Conservation (phyloP, 2,797 vertebrate species). For the Saxicola maurus region DNA sequence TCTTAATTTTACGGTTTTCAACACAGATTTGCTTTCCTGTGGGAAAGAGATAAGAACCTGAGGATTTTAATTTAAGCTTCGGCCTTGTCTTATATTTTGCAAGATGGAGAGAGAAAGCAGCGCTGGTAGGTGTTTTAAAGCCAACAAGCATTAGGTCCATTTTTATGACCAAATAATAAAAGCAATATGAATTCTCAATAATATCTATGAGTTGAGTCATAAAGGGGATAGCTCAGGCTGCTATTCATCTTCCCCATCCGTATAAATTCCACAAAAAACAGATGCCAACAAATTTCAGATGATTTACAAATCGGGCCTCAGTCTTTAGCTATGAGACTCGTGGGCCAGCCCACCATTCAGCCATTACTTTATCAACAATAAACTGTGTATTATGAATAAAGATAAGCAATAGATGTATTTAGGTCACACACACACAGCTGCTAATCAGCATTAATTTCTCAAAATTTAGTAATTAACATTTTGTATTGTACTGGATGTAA, state of each 20-base stretch:
- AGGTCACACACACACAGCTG: slow-evolving; percentile 44
- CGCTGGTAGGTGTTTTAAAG: slow-evolving; percentile 68
- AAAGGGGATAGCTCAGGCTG: slow-evolving; percentile 16
- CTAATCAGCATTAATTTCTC: slow-evolving; percentile 55
- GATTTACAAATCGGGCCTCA: neutral
- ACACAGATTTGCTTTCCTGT: slow-evolving; percentile 94
- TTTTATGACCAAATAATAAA: slow-evolving; percentile 73
- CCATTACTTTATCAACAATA: slow-evolving; percentile 34
- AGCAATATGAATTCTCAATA: slow-evolving; percentile 64
- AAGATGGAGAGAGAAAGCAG: slow-evolving; percentile 72
- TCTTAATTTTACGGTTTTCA: slow-evolving; percentile 97
- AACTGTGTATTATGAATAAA: slow-evolving; percentile 5
- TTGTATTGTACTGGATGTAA: slow-evolving; percentile 24
- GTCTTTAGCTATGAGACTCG: neutral
- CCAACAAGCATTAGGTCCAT: slow-evolving; percentile 70
- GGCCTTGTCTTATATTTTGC: slow-evolving; percentile 82
- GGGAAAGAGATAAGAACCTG: slow-evolving; percentile 92
- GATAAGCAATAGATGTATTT: slow-evolving; percentile 50
- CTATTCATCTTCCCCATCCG: neutral
- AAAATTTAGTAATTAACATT: slow-evolving; percentile 58
- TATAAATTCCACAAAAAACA: slow-evolving; percentile 1
- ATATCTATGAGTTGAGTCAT: slow-evolving; percentile 36
- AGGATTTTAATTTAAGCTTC: slow-evolving; percentile 87
- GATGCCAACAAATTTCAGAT: neutral
- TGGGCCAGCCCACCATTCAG: neutral